A percentile compares a stretch with the other conserved stretches of the same genome.
Evolutionary conservation across 2,888 invertebrate species (phyloP).

Genomic region (Oscheius sp.): DNA sequence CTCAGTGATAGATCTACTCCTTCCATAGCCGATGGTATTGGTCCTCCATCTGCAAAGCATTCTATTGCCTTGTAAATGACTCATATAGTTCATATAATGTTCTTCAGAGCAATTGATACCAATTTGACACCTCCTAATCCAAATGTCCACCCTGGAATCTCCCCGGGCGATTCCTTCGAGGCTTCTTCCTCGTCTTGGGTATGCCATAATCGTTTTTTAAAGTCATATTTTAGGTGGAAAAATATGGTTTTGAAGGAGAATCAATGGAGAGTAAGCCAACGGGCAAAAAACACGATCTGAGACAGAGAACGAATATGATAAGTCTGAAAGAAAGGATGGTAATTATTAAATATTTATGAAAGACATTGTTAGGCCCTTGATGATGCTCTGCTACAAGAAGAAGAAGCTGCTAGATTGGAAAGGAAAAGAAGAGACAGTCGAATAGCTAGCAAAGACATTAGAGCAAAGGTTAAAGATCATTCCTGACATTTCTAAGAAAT

Average conservation of each 20-base stretch:
- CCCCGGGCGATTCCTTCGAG: no score
- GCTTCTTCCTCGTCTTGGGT: background rate
- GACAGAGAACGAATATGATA: constrained; percentile 19
- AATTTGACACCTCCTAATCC: no score
- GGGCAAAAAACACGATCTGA: constrained; percentile 18
- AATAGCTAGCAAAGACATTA: constrained; percentile 36
- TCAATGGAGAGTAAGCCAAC: background rate
- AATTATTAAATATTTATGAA: background rate
- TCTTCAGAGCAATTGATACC: background rate
- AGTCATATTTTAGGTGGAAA: no score
- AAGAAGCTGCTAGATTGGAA: constrained; percentile 27
- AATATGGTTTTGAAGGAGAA: background rate
- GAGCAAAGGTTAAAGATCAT: no score
- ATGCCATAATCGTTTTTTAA: no score
- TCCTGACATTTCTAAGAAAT: constrained; percentile 2
- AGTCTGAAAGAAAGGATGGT: constrained; percentile 25
- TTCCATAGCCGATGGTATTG: background rate
- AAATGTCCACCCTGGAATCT: background rate
- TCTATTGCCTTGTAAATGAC: no score
- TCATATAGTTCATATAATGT: no score
- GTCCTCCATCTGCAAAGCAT: background rate
- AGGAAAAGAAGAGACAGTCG: constrained; percentile 21
- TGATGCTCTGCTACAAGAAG: constrained; percentile 22
- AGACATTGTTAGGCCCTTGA: constrained; percentile 28
- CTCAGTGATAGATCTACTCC: constrained; percentile 16